A percentile compares a stretch with the other conserved stretches of the same genome.
Evolutionary conservation across 2,797 vertebrate genomes (phyloP).

Genomic region (Euthynnus affinis): DNA sequence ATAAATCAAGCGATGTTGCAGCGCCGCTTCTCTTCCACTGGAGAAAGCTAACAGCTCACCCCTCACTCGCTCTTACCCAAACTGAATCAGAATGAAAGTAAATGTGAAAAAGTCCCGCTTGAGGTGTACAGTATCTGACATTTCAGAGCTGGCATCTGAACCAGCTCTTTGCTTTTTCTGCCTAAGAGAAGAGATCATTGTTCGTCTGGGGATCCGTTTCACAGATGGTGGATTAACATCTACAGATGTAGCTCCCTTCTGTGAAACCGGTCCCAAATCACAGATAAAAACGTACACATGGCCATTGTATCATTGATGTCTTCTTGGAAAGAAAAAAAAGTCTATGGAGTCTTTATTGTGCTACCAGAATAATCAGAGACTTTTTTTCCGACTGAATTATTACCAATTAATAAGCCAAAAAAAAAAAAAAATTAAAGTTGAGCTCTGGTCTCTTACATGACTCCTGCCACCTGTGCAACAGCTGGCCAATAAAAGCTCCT

Average conservation of each 20-base stretch:
- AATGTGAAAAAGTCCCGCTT: conserved; percentile 29
- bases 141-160: conserved; percentile 31
- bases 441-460: neutral
- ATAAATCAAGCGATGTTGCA: conserved; percentile 84
- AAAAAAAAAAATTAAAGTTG: neutral
- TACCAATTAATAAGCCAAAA: neutral
- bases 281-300: neutral
- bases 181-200: conserved; percentile 13
- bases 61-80: conserved; percentile 16
- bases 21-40: conserved; percentile 73
- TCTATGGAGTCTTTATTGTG: conserved; percentile 38
- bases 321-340: neutral
- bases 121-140: conserved; percentile 28
- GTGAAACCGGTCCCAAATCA: conserved; percentile 19
- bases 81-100: conserved; percentile 16
- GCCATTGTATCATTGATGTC: neutral
- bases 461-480: neutral
- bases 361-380: neutral
- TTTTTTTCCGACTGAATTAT: neutral
- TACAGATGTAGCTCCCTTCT: neutral
- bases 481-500: neutral
- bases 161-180: neutral
- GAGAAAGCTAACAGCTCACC: conserved; percentile 73
- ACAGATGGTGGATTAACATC: conserved; percentile 24
- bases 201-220: conserved; percentile 21